These are phyloP conservation scores for Morphnarchus princeps DNA, from an alignment of 2,113 vertebrate genomes.

Conservation along the genomic window DNA sequence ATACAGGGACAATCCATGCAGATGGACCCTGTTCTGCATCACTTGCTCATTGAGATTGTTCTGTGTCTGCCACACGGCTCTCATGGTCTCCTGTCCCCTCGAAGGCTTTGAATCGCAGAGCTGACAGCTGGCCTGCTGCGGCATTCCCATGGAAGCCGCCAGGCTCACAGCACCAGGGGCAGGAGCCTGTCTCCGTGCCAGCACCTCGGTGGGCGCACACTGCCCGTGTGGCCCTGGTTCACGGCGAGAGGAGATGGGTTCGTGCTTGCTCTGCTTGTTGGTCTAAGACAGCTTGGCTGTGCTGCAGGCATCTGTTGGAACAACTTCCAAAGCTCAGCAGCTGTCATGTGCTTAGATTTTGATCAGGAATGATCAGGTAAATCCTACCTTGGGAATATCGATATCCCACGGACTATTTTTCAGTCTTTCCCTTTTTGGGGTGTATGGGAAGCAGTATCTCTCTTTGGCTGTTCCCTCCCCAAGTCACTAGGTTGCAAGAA, in stretches of 20 bases:
- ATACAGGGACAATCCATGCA: background rate
- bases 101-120: background rate
- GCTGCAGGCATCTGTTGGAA: background rate
- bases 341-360: background rate
- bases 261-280: accelerated
- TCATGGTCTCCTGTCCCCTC: background rate
- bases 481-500: background rate
- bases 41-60: accelerated
- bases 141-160: background rate
- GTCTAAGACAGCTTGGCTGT: background rate
- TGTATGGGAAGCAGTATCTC: background rate
- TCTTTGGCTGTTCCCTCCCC: background rate
- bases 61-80: background rate
- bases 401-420: accelerated
- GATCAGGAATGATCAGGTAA: background rate
- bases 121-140: background rate
- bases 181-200: accelerated
- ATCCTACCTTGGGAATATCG: background rate
- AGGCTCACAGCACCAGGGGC: background rate
- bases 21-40: background rate
- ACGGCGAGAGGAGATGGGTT: background rate
- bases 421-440: background rate
- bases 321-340: accelerated
- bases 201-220: background rate
- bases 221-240: accelerated